Percentiles rank a stretch among this genome's conserved stretches.
Evolutionary conservation across 1,140 invertebrate genomes (phyloP).

Genomic region (Bombyx mandarina): DNA sequence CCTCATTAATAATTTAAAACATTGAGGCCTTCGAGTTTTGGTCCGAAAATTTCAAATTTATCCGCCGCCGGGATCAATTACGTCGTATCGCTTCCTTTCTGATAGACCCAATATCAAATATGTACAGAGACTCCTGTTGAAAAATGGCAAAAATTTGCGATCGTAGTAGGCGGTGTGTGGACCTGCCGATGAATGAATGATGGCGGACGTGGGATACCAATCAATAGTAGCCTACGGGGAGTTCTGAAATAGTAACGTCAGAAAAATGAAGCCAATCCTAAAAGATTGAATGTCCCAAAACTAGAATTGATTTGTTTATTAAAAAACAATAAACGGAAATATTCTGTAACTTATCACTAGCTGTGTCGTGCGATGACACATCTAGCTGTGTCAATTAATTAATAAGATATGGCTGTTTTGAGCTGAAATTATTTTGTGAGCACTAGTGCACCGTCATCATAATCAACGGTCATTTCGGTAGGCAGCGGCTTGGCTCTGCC

Average conservation of each 20-base stretch:
- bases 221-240: slow-evolving; percentile 45
- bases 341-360: no score
- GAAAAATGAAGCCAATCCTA: slow-evolving; percentile 1
- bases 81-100: slow-evolving; percentile 48
- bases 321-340: no score
- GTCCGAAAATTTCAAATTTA: slow-evolving; percentile 22
- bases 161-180: slow-evolving; percentile 31
- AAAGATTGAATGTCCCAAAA: not conserved
- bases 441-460: no score
- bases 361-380: no score
- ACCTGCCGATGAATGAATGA: slow-evolving; percentile 49
- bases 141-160: slow-evolving; percentile 25
- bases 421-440: no score
- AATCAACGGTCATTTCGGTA: no score
- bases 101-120: slow-evolving; percentile 49
- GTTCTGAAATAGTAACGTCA: slow-evolving; percentile 22
- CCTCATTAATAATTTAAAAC: slow-evolving; percentile 32
- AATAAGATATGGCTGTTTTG: no score
- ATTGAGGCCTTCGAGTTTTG: slow-evolving; percentile 26
- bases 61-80: slow-evolving; percentile 49
- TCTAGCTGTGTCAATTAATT: no score
- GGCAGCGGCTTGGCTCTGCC: no score
- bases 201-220: slow-evolving; percentile 37
- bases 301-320: not conserved
- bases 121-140: slow-evolving; percentile 33